These are phyloP conservation scores for Sorex maritimensis DNA, from an alignment of 2,797 vertebrate species.

Conservation along the genomic window DNA sequence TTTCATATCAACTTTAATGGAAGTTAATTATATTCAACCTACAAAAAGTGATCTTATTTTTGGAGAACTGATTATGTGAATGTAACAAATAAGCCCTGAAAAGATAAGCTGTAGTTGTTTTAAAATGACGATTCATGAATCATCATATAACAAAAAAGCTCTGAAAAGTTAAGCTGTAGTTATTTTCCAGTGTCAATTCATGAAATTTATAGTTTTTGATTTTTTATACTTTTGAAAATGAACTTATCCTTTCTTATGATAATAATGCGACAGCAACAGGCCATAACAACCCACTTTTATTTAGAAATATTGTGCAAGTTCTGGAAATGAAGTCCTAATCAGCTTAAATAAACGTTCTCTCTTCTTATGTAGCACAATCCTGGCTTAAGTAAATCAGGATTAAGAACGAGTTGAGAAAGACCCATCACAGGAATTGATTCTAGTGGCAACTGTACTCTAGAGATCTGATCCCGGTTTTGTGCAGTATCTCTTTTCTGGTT, in stretches of 20 bases:
- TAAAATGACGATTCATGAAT: not conserved
- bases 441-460: not conserved
- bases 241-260: constrained; percentile 3
- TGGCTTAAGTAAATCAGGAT: not conserved
- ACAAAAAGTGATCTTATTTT: constrained; percentile 5
- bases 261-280: not conserved
- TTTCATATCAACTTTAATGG: constrained; percentile 25
- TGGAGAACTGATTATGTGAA: not conserved
- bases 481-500: not conserved
- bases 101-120: not conserved
- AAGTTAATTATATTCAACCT: constrained; percentile 18
- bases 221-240: constrained; percentile 23
- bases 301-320: constrained; percentile 38
- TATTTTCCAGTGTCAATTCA: not conserved
- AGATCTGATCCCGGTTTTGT: not conserved
- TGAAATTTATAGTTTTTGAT: constrained; percentile 15
- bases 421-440: not conserved
- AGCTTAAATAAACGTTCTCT: constrained; percentile 23
- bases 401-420: not conserved
- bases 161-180: not conserved
- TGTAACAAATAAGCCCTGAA: not conserved
- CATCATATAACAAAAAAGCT: no score
- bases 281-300: not conserved
- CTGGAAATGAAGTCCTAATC: constrained; percentile 2
- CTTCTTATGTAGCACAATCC: not conserved